These are phyloP conservation scores for Ptychoptera contaminata DNA, from an alignment of 2,888 invertebrate species.

Conservation along the genomic window DNA sequence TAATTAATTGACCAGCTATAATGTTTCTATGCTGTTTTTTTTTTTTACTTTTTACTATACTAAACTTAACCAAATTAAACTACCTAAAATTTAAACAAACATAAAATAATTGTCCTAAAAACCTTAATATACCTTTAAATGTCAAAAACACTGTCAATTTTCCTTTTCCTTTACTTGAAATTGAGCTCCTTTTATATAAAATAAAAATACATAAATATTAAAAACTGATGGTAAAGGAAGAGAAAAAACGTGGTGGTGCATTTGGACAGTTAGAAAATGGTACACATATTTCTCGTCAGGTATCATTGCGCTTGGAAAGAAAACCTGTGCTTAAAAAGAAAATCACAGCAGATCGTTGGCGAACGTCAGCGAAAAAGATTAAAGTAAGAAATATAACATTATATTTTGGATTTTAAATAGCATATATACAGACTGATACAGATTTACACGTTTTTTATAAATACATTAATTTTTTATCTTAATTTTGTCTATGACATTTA, in stretches of 20 bases:
- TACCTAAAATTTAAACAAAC: too few species aligned
- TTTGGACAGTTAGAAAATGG: conserved; percentile 49
- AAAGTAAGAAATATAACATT: conserved; percentile 59
- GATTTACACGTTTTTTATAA: too few species aligned
- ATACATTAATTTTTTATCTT: too few species aligned
- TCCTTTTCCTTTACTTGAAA: background rate
- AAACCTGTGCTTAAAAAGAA: conserved; percentile 29
- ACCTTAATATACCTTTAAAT: background rate
- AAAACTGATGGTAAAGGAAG: background rate
- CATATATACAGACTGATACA: too few species aligned
- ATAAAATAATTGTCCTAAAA: background rate
- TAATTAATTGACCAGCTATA: too few species aligned
- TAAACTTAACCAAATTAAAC: too few species aligned
- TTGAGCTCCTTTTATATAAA: background rate
- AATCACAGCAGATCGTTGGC: conserved; percentile 42
- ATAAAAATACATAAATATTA: background rate
- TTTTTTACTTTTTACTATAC: too few species aligned
- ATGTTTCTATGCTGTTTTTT: too few species aligned
- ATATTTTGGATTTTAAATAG: too few species aligned
- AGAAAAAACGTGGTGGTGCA: conserved; percentile 36
- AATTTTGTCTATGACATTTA: too few species aligned
- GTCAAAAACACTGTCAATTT: background rate
- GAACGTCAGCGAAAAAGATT: conserved; percentile 54
- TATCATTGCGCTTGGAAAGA: conserved; percentile 36
- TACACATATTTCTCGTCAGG: conserved; percentile 47